Base-by-base conservation (phyloP, 2,113 vertebrate genomes). In the Zosterops hypoxanthus region DNA sequence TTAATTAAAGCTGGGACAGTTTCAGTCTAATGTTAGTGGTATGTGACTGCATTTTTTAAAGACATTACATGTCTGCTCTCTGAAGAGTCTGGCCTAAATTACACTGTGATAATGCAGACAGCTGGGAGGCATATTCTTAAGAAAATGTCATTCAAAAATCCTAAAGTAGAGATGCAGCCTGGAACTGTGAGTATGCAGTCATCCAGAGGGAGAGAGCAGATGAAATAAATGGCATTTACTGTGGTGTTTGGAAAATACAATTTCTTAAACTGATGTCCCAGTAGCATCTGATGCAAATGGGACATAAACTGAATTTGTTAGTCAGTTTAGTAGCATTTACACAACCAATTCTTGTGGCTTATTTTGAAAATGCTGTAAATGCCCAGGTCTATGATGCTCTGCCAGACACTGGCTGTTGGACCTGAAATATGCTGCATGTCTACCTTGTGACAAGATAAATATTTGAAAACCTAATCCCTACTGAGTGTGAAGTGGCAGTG, bases 1-100 rank as follows among this genome's bases (percentile, higher is more conserved):
- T 93, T 93, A 96, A 95, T 93, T 93, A 90, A 87, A 91, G 60
- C 71, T 86, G 64, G 60, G 60, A 68, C 52, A 71, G 12, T 88
- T 86, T 88, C 86, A 68, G 82, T 75, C 72, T 84, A 56, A 22
- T 73, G 33, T 86, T 83, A 92, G 41, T 64, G 68, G 52, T 75
- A 41, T 68, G 42, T 86, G 90, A 63, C 86, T 95, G 56, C 53
- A 56, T 8, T 92, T 95, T 83, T 19, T 81, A 80, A 86, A 94
- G 75, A 56, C 5, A 2, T 68, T 44, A 42, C 5, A 4, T 52
- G 36, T 73, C 70, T 80, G 57, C 39, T 75, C 41, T 88, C 88
- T 90, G 82, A 81, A 90, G 82, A 6, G 11, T 63, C 73, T 95
- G 66, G 9, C 66, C 50, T 81, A 53, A 86, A 71, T 94, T 66